These are phyloP conservation scores for Steinernema scapterisci DNA, from an alignment of 2,888 invertebrate species.

Conservation along the genomic window DNA sequence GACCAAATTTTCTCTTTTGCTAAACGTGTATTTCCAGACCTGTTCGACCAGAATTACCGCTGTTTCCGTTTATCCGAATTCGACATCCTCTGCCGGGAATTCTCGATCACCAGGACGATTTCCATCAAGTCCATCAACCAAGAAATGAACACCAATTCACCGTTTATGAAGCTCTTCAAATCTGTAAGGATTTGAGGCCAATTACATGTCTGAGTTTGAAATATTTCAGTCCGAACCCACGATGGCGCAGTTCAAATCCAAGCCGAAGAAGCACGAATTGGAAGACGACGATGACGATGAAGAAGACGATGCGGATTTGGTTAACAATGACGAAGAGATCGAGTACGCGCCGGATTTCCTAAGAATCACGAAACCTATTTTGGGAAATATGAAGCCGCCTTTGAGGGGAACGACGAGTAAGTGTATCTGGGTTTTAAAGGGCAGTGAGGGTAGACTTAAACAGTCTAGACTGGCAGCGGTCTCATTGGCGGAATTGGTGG, in stretches of 20 bases:
- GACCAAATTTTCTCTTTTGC: not conserved
- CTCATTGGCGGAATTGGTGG: too few relatives aligned
- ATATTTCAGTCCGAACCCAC: not conserved
- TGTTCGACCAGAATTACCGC: constrained; percentile 46
- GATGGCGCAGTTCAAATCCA: not conserved
- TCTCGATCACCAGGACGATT: not conserved
- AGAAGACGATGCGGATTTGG: not conserved
- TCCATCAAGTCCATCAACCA: not conserved
- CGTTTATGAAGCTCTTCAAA: constrained; percentile 51
- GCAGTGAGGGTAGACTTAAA: too few relatives aligned
- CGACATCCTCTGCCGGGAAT: constrained; percentile 44
- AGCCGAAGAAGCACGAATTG: not conserved
- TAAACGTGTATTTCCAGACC: not conserved
- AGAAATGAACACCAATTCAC: not conserved
- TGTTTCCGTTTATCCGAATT: constrained; percentile 62
- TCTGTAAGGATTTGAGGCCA: constrained; percentile 35
- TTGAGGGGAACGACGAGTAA: not conserved
- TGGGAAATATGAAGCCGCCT: not conserved
- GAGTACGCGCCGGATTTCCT: constrained; percentile 16
- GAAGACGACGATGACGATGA: constrained; percentile 20
- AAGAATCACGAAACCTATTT: constrained; percentile 6
- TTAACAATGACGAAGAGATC: constrained; percentile 13
- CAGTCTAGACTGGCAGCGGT: too few relatives aligned
- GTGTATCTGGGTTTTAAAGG: too few relatives aligned
- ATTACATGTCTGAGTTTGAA: not conserved